A percentile compares a stretch with the other conserved stretches of the same genome.
Conservation (phyloP, 2,888 invertebrate species). For the Ryuthela nishihirai region DNA sequence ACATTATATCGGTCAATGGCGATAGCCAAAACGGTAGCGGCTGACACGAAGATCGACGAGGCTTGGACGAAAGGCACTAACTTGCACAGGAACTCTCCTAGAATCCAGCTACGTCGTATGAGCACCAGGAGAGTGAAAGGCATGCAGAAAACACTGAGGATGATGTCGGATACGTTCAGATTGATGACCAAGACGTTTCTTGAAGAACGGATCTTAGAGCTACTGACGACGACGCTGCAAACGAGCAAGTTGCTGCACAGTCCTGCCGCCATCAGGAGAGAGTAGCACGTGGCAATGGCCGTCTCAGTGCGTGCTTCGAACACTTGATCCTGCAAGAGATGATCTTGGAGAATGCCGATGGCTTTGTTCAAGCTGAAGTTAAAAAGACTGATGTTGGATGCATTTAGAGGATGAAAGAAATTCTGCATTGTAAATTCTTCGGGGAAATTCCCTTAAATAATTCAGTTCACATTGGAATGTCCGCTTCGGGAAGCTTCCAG, state of each 20-base stretch:
- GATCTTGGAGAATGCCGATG: constrained; percentile 25
- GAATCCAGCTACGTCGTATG: constrained; percentile 55
- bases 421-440: no score
- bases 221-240: constrained; percentile 20
- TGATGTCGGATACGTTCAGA: constrained; percentile 58
- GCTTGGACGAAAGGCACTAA: constrained; percentile 59
- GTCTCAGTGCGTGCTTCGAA: constrained; percentile 45
- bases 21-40: constrained; percentile 61
- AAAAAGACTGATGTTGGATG: no score
- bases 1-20: constrained; percentile 52
- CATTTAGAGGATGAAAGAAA: no score
- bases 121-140: constrained; percentile 59
- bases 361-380: constrained; percentile 19
- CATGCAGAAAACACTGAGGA: constrained; percentile 59
- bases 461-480: no score
- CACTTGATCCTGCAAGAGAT: constrained; percentile 22
- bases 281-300: constrained; percentile 15
- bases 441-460: no score
- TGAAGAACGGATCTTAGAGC: constrained; percentile 46
- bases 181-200: constrained; percentile 60
- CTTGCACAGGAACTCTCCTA: constrained; percentile 59
- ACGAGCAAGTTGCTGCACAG: constrained; percentile 26
- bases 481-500: no score
- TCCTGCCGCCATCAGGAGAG: constrained; percentile 18
- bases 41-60: constrained; percentile 60